Conservation (phyloP, 1,140 invertebrate species). For the Trachelipus rathkii region DNA sequence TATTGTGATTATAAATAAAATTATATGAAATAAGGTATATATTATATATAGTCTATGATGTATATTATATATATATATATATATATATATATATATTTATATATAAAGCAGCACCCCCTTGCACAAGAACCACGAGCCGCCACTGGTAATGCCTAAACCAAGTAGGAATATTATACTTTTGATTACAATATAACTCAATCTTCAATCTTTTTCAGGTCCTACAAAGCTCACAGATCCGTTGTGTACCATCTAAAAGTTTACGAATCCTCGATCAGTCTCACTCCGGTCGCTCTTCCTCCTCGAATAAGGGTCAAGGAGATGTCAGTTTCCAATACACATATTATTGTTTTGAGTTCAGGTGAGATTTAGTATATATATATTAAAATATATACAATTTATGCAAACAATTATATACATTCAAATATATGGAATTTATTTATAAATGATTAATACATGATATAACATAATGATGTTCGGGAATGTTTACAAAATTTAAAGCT, state of each 20-base stretch:
- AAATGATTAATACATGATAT: slow-evolving; percentile 28
- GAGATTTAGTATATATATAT: no score
- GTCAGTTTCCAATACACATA: slow-evolving; percentile 63
- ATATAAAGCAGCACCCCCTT: no score
- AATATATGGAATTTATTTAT: background rate
- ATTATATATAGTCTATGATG: no score
- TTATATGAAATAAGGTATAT: no score
- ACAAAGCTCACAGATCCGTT: slow-evolving; percentile 53
- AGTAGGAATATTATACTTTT: no score
- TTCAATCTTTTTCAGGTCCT: background rate
- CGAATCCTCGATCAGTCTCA: slow-evolving; percentile 55
- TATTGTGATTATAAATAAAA: no score
- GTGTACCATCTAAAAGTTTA: slow-evolving; percentile 59
- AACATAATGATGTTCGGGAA: no score
- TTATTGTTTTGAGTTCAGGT: slow-evolving; percentile 60
- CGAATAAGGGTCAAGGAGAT: slow-evolving; percentile 57
- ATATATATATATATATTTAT: no score
- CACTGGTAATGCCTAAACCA: no score
- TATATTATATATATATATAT: no score
- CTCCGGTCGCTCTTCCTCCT: slow-evolving; percentile 57
- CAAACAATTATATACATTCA: background rate
- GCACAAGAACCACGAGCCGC: no score
- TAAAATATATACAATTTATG: background rate
- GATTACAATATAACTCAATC: background rate
- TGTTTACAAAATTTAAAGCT: no score